Conservation (phyloP, 1,140 invertebrate genomes). For the Aphelenchoides fujianensis region DNA sequence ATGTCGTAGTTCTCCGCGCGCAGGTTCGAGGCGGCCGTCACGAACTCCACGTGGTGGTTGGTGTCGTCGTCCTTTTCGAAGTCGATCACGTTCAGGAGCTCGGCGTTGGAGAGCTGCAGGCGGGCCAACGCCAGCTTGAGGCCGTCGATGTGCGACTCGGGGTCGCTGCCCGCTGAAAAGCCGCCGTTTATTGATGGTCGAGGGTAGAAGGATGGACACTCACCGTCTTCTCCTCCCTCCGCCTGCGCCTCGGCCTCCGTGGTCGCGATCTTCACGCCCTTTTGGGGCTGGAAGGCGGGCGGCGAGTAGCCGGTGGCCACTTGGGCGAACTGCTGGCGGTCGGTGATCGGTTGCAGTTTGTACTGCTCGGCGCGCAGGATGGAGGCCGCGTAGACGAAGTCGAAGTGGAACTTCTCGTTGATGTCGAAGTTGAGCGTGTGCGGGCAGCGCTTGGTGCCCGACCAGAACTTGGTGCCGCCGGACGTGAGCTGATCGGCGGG, state of each 20-base stretch:
- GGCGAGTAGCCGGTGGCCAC: constrained; percentile 70
- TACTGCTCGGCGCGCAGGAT: constrained; percentile 90
- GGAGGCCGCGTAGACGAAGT: constrained; percentile 85
- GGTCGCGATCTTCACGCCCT: constrained; percentile 92
- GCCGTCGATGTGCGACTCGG: constrained; percentile 73
- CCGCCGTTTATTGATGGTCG: too few species aligned
- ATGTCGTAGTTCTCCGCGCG: constrained; percentile 95
- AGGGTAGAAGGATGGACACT: too few species aligned
- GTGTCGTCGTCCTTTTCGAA: constrained; percentile 98
- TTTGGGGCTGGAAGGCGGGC: constrained; percentile 83
- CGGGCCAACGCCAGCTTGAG: constrained; percentile 62
- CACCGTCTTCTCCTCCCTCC: not conserved
- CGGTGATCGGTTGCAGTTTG: constrained; percentile 72
- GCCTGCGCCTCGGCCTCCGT: constrained; percentile 81
- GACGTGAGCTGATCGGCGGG: constrained; percentile 84
- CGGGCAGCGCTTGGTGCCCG: constrained; percentile 94
- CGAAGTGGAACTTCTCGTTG: constrained; percentile 70
- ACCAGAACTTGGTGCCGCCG: constrained; percentile 91
- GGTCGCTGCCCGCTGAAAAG: constrained; percentile 63
- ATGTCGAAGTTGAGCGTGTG: constrained; percentile 68
- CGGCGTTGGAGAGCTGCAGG: constrained; percentile 68
- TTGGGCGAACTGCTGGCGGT: constrained; percentile 71
- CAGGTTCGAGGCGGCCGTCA: constrained; percentile 92
- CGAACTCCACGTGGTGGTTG: constrained; percentile 98
- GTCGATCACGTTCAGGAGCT: constrained; percentile 70